A percentile compares a stretch with the other conserved stretches of the same genome.
Conservation (phyloP, 2,888 invertebrate species). For the Amaurobius ferox region DNA sequence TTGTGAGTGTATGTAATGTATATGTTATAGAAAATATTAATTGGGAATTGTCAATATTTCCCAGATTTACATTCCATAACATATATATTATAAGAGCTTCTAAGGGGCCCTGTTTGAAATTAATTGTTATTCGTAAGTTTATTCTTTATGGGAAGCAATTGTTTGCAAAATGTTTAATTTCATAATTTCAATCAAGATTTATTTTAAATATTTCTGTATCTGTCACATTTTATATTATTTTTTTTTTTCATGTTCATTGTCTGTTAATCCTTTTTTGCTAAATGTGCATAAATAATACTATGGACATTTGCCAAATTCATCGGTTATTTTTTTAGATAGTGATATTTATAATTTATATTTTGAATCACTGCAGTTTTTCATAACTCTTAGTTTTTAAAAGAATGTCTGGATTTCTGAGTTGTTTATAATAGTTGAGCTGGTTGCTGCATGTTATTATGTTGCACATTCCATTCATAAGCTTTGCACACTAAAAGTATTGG, state of each 20-base stretch:
- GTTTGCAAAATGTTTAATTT: not conserved
- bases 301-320: not conserved
- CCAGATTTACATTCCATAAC: too few species aligned
- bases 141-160: slow-evolving; percentile 8
- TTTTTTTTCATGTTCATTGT: not conserved
- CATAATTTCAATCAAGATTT: too few species aligned
- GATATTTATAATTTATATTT: not conserved
- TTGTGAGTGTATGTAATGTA: too few species aligned
- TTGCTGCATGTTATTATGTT: slow-evolving; percentile 17
- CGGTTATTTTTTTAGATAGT: not conserved
- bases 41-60: too few species aligned
- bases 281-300: not conserved
- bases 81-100: too few species aligned
- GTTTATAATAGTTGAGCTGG: not conserved
- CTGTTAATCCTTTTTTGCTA: not conserved
- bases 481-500: slow-evolving; percentile 46
- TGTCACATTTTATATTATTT: not conserved
- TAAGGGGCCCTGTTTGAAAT: too few species aligned
- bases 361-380: not conserved
- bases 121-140: too few species aligned
- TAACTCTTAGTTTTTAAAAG: not conserved
- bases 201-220: too few species aligned
- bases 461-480: slow-evolving; percentile 60
- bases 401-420: not conserved
- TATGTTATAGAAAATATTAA: too few species aligned